Base-by-base conservation (phyloP, 2,797 vertebrate species). In the Melanotaenia parkinsoni region DNA sequence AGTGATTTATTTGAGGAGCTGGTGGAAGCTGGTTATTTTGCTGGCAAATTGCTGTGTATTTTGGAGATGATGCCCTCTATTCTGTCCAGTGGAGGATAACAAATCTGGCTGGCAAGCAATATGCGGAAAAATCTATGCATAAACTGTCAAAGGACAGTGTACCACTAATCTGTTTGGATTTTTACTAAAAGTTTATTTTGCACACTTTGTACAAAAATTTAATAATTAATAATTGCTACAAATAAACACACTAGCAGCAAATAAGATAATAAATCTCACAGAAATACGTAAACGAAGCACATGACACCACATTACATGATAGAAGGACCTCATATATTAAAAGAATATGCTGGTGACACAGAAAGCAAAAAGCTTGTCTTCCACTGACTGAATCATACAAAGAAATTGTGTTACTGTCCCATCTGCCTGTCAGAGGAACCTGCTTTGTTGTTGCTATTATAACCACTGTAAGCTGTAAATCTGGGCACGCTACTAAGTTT, bases 1-100 rank as follows among this genome's bases (percentile, higher is more conserved):
- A 47, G 72, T 81, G 86, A 89, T 90, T 90, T 89, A 91, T 91
- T 81, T 83, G 72, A 83, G 81, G 65, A 68, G 68, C 76, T 22
- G 63, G 68, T n/a, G 32, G 81, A 84, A 81, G 83, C 81, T 81
- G 80, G 78, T 90, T 91, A 86, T 91, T 92, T 89, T 70, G 80
- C 81, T 69, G 76, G 83, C 72, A 88, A 89, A 91, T 88, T 89
- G 84, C 79, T 86, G 88, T 88, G 85, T 86, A 72, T 87, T 90
- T 91, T 83, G 73, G 69, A 91, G 91, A 88, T 82, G 57, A 86
- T 74, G 84, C 76, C 77, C 83, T 88, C 70, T 60, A 80, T 71
- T 89, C 64, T 62, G 74, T 82, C 83, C 86, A 80, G 67, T 10
- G 28, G 58, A 51, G 80, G 76, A 84, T 84, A 86, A 85, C 70